These are phyloP conservation scores for Sphenodon punctatus DNA, from an alignment of 2,797 vertebrate genomes.

Conservation along the genomic window DNA sequence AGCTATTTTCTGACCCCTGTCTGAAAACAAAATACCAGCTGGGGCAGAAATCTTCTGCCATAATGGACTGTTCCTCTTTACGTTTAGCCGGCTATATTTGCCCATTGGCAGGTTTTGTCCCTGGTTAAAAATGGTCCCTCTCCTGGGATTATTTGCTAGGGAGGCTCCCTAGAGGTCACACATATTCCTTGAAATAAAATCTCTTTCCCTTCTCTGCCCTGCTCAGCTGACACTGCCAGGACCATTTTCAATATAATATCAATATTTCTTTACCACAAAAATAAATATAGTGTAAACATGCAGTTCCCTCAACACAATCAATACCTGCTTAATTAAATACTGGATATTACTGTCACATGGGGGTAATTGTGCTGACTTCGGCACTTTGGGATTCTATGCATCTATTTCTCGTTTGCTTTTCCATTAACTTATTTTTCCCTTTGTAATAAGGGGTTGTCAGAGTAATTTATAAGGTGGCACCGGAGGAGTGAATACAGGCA, in stretches of 20 bases:
- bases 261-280: constrained; percentile 8
- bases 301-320: constrained; percentile 44
- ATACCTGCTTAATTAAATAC: constrained; percentile 68
- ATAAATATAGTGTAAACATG: constrained; percentile 19
- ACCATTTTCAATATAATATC: constrained; percentile 1
- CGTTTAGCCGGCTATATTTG: neutral
- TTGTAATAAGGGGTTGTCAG: constrained; percentile 70
- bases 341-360: constrained; percentile 51
- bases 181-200: neutral
- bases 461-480: constrained; percentile 61
- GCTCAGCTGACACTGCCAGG: neutral
- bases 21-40: neutral
- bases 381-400: constrained; percentile 63
- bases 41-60: neutral
- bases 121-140: neutral
- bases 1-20: too few relatives aligned
- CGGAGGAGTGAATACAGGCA: constrained; percentile 53
- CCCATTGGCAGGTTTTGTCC: neutral
- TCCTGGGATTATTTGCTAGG: neutral
- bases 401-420: constrained; percentile 67
- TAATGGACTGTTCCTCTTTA: neutral
- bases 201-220: rapidly evolving
- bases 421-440: constrained; percentile 72
- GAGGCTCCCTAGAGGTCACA: neutral
- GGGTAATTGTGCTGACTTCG: constrained; percentile 63